Evolutionary conservation across 2,888 invertebrate genomes (phyloP).

Genomic region (Amblyjoppa fuscipennis): DNA sequence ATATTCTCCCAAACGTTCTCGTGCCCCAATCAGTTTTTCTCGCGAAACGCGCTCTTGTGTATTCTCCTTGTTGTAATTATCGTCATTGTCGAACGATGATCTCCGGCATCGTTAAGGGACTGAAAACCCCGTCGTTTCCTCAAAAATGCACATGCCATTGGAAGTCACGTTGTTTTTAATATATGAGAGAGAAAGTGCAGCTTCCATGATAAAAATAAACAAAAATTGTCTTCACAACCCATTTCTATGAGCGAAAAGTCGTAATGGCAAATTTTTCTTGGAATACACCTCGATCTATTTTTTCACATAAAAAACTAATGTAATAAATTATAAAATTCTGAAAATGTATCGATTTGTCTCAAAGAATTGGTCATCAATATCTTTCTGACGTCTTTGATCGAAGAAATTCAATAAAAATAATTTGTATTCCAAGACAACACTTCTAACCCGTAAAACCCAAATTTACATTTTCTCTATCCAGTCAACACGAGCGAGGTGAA

Average conservation of each 20-base stretch:
- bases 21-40: conserved; percentile 47
- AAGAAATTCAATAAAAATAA: neutral
- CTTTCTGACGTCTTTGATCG: neutral
- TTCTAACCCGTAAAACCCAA: conserved; percentile 22
- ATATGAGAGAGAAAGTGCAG: neutral
- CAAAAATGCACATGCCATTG: neutral
- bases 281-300: too few species aligned
- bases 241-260: neutral
- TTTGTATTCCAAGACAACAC: neutral
- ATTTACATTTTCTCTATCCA: conserved; percentile 34
- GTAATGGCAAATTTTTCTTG: neutral
- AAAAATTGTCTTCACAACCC: neutral
- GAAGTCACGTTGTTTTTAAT: conserved; percentile 11
- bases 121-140: conserved; percentile 19
- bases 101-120: conserved; percentile 51
- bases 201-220: neutral
- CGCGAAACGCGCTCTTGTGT: conserved; percentile 41
- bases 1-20: conserved; percentile 42
- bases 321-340: neutral
- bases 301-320: neutral
- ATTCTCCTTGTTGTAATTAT: conserved; percentile 66
- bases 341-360: neutral
- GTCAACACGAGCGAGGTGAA: conserved; percentile 12
- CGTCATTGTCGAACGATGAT: conserved; percentile 63
- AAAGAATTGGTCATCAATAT: neutral